These are phyloP conservation scores for Priapulus caudatus DNA, from an alignment of 2,888 invertebrate genomes.

Conservation along the genomic window DNA sequence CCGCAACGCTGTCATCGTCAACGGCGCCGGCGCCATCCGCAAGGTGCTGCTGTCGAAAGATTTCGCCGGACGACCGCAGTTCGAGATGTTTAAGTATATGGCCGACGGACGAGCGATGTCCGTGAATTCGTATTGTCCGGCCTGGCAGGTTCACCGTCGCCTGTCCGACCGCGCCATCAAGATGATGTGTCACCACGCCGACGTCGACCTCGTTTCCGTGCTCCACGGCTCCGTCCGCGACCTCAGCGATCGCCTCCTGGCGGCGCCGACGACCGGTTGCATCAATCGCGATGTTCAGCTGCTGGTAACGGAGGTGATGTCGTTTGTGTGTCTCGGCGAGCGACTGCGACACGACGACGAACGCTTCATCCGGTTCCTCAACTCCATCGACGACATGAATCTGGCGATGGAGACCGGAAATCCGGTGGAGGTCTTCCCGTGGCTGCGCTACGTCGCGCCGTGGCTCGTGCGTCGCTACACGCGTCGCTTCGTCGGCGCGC, in stretches of 20 bases:
- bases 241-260: not conserved
- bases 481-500: not conserved
- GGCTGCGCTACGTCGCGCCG: not conserved
- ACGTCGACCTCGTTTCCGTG: not conserved
- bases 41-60: not conserved
- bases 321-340: not conserved
- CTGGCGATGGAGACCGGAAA: not conserved
- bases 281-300: not conserved
- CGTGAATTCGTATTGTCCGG: not conserved
- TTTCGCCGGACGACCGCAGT: not conserved
- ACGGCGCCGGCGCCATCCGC: not conserved
- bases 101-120: not conserved
- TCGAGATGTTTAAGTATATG: constrained; percentile 1
- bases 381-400: not conserved
- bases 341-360: not conserved
- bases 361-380: not conserved
- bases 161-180: not conserved
- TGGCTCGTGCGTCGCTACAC: not conserved
- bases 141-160: not conserved
- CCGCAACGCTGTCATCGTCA: not conserved
- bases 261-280: not conserved
- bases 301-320: not conserved
- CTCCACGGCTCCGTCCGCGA: not conserved
- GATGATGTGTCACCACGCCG: not conserved
- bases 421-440: not conserved